A percentile compares a stretch with the other conserved stretches of the same genome.
phyloP scores from a whole-genome alignment of 2,797 vertebrate species.

The Diplodus puntazzo region DNA sequence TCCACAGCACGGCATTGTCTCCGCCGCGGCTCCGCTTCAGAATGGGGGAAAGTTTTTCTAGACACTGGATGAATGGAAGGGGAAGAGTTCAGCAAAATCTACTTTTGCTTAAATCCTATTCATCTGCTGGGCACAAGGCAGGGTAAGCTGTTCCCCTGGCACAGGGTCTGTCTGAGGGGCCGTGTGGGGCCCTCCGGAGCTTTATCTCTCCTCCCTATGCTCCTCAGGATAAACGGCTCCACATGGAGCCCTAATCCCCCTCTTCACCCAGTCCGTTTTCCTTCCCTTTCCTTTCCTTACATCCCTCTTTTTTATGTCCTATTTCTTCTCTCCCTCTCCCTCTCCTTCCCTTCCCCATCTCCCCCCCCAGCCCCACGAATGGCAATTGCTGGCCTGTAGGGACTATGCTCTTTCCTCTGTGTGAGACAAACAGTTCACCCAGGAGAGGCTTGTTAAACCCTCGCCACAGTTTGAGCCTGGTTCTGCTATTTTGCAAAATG shows the following conservation, averaged over 20 bases:
- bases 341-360: background rate
- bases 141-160: conserved; percentile 85
- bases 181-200: conserved; percentile 77
- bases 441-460: conserved; percentile 81
- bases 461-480: conserved; percentile 66
- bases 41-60: conserved; percentile 67
- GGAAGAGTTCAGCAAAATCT: conserved; percentile 82
- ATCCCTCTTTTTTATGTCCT: conserved; percentile 44
- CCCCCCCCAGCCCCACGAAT: conserved; percentile 42
- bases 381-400: conserved; percentile 69
- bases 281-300: conserved; percentile 51
- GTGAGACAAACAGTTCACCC: conserved; percentile 75
- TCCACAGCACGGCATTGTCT: conserved; percentile 58
- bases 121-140: conserved; percentile 83
- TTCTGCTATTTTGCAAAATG: conserved; percentile 79
- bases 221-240: conserved; percentile 85
- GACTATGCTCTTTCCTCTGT: conserved; percentile 53
- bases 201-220: conserved; percentile 84
- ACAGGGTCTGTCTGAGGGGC: conserved; percentile 78
- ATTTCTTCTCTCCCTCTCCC: conserved; percentile 7
- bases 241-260: conserved; percentile 83
- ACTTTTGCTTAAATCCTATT: conserved; percentile 85
- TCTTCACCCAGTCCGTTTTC: conserved; percentile 69
- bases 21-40: conserved; percentile 46
- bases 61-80: conserved; percentile 73